phyloP scores from a whole-genome alignment of 2,113 vertebrate species.

The Tringa solitaria region DNA sequence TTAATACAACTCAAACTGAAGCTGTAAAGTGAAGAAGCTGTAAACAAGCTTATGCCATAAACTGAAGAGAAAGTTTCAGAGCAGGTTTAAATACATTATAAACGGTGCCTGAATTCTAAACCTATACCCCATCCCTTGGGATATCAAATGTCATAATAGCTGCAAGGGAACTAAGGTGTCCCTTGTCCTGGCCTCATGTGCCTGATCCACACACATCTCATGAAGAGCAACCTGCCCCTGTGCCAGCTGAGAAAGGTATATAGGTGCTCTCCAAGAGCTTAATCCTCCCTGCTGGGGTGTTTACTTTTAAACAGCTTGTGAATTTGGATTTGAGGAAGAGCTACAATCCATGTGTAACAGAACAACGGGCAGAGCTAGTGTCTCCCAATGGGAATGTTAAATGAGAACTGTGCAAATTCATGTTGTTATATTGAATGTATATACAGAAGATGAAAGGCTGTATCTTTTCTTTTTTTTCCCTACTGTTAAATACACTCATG shows the following conservation, averaged over 20 bases:
- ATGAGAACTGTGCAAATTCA: neutral
- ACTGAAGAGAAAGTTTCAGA: neutral
- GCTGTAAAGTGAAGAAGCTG: neutral
- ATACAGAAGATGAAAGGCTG: neutral
- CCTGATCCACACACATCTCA: neutral
- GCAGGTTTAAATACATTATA: neutral
- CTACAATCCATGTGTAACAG: neutral
- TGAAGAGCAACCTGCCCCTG: neutral
- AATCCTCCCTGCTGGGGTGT: neutral
- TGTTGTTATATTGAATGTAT: neutral
- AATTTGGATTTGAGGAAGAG: neutral
- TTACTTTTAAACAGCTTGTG: neutral
- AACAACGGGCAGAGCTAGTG: neutral
- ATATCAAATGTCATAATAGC: neutral
- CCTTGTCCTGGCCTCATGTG: neutral
- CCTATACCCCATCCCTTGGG: neutral
- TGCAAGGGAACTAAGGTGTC: neutral
- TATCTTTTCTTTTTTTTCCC: fast-evolving
- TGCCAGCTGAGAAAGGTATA: neutral
- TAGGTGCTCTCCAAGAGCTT: neutral
- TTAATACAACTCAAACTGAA: neutral
- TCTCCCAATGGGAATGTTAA: neutral
- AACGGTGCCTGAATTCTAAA: neutral
- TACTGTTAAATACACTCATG: neutral
- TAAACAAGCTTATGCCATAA: neutral